Percentiles rank a stretch among this genome's conserved stretches.
Conservation (phyloP, 2,113 vertebrate genomes). For the Aphyosemion australe region DNA sequence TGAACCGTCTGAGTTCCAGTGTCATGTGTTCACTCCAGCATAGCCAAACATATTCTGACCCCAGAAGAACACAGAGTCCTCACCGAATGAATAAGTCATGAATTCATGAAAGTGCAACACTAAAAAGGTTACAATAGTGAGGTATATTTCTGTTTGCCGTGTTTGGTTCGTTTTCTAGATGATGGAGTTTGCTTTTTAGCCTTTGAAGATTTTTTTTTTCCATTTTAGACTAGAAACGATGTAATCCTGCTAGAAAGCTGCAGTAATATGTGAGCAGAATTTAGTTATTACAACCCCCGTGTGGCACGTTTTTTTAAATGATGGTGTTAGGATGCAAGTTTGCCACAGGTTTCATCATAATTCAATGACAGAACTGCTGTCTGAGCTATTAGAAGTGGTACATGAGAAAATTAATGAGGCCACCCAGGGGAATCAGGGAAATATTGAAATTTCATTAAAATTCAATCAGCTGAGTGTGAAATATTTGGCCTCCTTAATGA, state of each 20-base stretch:
- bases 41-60: conserved; percentile 30
- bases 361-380: conserved; percentile 27
- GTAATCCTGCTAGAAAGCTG: conserved; percentile 22
- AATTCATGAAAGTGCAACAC: neutral
- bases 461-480: conserved; percentile 51
- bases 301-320: neutral
- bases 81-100: neutral
- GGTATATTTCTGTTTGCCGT: neutral
- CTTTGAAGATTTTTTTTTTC: conserved; percentile 14
- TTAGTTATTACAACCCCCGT: neutral
- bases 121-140: neutral
- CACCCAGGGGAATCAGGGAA: conserved; percentile 57
- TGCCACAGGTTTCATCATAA: conserved; percentile 38
- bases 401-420: conserved; percentile 61
- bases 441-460: conserved; percentile 69
- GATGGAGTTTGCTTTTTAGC: neutral
- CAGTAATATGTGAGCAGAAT: conserved; percentile 1
- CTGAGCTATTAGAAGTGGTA: conserved; percentile 39
- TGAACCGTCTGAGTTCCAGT: conserved; percentile 21
- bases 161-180: neutral
- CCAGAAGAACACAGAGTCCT: conserved; percentile 14
- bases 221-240: conserved; percentile 26
- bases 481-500: conserved; percentile 48
- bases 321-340: neutral
- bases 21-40: conserved; percentile 14